These are phyloP conservation scores for Stictocephala bisonia DNA, from an alignment of 2,888 invertebrate species.

Conservation along the genomic window DNA sequence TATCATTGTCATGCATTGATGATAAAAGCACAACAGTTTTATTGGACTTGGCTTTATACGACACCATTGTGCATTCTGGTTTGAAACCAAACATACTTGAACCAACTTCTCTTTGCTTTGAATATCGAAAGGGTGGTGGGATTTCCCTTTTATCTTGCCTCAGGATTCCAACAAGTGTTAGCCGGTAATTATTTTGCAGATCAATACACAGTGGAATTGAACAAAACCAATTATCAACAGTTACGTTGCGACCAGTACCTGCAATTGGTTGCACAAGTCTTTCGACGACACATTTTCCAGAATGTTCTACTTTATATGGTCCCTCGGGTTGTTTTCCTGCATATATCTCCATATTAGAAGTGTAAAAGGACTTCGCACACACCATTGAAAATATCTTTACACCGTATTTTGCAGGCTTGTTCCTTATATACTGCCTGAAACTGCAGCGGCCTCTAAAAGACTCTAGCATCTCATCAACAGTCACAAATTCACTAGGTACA, in stretches of 20 bases:
- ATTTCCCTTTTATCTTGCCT: conserved; percentile 55
- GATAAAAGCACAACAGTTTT: conserved; percentile 54
- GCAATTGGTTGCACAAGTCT: conserved; percentile 56
- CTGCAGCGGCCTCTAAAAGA: conserved; percentile 42
- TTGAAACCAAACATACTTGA: conserved; percentile 31
- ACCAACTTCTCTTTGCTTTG: conserved; percentile 28
- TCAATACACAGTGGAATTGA: conserved; percentile 57
- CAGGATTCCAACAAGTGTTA: conserved; percentile 55
- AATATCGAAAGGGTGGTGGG: conserved; percentile 50
- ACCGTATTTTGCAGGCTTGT: conserved; percentile 47
- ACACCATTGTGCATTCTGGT: conserved; percentile 51
- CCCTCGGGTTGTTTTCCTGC: conserved; percentile 59
- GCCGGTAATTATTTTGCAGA: conserved; percentile 52
- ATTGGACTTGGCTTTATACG: conserved; percentile 59
- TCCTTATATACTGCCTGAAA: conserved; percentile 35
- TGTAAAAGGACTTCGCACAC: conserved; percentile 38
- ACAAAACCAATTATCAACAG: conserved; percentile 60
- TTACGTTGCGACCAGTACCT: conserved; percentile 59
- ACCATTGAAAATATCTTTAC: conserved; percentile 45
- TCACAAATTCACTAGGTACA: conserved; percentile 26
- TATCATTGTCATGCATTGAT: conserved; percentile 52
- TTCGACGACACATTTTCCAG: conserved; percentile 57
- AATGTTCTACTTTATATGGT: conserved; percentile 57
- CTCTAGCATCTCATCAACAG: conserved; percentile 49
- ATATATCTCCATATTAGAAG: conserved; percentile 39